phyloP scores from a whole-genome alignment of 2,888 invertebrate species.

The Apotomis turbidana region DNA sequence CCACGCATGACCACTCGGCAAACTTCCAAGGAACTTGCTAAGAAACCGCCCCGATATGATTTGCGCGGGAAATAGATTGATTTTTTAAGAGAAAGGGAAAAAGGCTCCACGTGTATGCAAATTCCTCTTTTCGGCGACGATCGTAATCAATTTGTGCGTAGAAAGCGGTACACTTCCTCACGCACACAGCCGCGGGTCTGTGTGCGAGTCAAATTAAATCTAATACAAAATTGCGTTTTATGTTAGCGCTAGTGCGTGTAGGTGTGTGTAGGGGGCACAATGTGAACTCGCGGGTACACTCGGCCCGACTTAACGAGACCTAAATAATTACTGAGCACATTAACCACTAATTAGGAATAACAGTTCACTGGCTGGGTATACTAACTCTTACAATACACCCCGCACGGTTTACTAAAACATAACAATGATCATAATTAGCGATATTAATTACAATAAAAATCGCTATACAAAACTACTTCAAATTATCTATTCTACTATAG shows the following conservation, averaged over 20 bases:
- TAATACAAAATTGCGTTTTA: constrained; percentile 84
- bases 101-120: constrained; percentile 75
- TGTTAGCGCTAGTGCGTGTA: constrained; percentile 77
- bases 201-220: constrained; percentile 80
- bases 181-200: constrained; percentile 56
- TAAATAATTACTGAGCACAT: constrained; percentile 13
- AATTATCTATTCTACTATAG: background rate
- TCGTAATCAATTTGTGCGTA: constrained; percentile 83
- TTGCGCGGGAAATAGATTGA: constrained; percentile 59
- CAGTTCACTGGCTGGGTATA: background rate
- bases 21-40: constrained; percentile 43
- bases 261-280: constrained; percentile 79
- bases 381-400: background rate
- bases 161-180: constrained; percentile 69
- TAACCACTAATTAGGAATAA: constrained; percentile 3
- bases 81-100: constrained; percentile 57
- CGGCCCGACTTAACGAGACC: constrained; percentile 42
- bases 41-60: constrained; percentile 56
- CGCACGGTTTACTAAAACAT: background rate
- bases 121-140: constrained; percentile 79
- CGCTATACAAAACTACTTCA: background rate
- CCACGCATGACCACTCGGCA: constrained; percentile 67
- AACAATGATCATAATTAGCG: background rate
- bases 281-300: constrained; percentile 77
- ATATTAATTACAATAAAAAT: background rate